A percentile compares a stretch with the other conserved stretches of the same genome.
Evolutionary conservation across 2,888 invertebrate genomes (phyloP).

Genomic region (Agrilus mali): DNA sequence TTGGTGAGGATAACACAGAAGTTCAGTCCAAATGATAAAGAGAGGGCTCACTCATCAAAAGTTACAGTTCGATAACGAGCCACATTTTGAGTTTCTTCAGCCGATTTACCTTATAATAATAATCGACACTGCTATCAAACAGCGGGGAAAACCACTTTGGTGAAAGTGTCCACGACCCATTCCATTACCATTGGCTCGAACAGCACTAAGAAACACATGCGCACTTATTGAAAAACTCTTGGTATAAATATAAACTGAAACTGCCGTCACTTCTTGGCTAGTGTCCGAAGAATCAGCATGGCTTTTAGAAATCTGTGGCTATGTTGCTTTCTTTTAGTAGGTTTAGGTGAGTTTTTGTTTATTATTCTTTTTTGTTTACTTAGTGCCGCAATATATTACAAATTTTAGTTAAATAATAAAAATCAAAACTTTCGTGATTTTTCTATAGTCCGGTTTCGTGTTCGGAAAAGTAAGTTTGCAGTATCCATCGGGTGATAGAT

Average conservation of each 20-base stretch:
- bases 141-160: slow-evolving; percentile 13
- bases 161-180: slow-evolving; percentile 26
- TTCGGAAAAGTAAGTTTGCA: too few species aligned
- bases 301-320: slow-evolving; percentile 34
- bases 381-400: too few species aligned
- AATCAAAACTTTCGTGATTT: too few species aligned
- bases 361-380: not conserved
- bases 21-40: too few species aligned
- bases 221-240: slow-evolving; percentile 24
- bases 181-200: slow-evolving; percentile 17
- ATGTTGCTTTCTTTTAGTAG: slow-evolving; percentile 33
- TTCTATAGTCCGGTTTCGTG: too few species aligned
- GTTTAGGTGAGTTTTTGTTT: slow-evolving; percentile 30
- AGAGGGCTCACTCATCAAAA: too few species aligned
- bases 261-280: slow-evolving; percentile 33
- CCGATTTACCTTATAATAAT: not conserved
- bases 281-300: slow-evolving; percentile 33
- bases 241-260: slow-evolving; percentile 36
- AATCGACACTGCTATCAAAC: not conserved
- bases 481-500: too few species aligned
- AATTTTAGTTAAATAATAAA: too few species aligned
- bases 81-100: slow-evolving; percentile 1
- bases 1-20: too few species aligned
- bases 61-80: not conserved
- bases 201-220: slow-evolving; percentile 25